Evolutionary conservation across 2,888 invertebrate genomes (phyloP).

Genomic region (Listrodromus nycthemerus): DNA sequence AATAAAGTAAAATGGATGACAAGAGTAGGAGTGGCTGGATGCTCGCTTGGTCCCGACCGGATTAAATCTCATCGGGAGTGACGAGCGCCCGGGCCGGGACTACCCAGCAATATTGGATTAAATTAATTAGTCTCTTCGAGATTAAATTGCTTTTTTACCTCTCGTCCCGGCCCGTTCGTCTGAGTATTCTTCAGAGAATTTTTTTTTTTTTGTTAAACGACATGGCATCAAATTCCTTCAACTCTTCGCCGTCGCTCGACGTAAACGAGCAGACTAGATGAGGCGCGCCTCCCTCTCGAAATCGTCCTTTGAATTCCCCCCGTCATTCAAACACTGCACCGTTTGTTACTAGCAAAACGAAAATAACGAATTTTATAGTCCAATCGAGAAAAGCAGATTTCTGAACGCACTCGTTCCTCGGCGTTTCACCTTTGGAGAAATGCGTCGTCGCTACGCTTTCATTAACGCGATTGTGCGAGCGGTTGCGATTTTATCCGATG

Average conservation of each 20-base stretch:
- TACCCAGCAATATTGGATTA: constrained; percentile 60
- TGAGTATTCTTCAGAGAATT: background rate
- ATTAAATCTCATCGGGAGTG: constrained; percentile 60
- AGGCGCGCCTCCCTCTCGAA: background rate
- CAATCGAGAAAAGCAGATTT: background rate
- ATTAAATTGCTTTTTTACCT: constrained; percentile 63
- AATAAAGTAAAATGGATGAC: constrained; percentile 30
- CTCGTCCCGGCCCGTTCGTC: constrained; percentile 6
- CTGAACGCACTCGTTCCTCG: background rate
- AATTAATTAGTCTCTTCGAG: constrained; percentile 63
- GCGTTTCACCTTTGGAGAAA: background rate
- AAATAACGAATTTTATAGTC: background rate
- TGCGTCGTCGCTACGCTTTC: constrained; percentile 10
- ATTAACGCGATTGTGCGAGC: background rate
- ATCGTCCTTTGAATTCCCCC: constrained; percentile 17
- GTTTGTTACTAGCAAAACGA: background rate
- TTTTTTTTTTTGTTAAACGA: constrained; percentile 38
- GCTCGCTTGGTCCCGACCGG: constrained; percentile 27
- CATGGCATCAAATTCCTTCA: constrained; percentile 32
- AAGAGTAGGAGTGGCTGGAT: constrained; percentile 27
- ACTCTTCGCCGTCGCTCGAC: background rate
- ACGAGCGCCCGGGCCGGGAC: constrained; percentile 20
- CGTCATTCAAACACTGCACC: background rate
- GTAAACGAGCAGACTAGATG: background rate
- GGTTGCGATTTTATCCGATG: background rate